These are phyloP conservation scores for Corythoichthys haematopterus DNA, from an alignment of 2,113 vertebrate genomes.

Conservation along the genomic window DNA sequence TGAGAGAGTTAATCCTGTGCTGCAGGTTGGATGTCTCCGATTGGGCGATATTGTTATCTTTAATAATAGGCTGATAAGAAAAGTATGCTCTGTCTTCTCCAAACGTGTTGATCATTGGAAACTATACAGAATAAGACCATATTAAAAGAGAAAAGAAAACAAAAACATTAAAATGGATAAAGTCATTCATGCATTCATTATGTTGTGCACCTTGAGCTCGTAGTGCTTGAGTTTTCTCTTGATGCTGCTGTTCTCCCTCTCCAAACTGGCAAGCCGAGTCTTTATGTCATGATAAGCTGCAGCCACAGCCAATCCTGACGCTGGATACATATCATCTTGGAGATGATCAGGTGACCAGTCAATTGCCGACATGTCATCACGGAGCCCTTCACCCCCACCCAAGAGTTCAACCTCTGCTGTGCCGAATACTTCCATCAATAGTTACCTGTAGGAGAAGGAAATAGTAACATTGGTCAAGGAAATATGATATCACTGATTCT, in stretches of 20 bases:
- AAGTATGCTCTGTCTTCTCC: slow-evolving; percentile 73
- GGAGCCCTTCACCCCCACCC: slow-evolving; percentile 76
- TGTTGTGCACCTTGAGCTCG: slow-evolving; percentile 75
- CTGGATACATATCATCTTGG: slow-evolving; percentile 79
- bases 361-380: slow-evolving; percentile 71
- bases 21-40: slow-evolving; percentile 80
- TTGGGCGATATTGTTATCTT: slow-evolving; percentile 78
- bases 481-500: too few species aligned
- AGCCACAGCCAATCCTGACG: slow-evolving; percentile 85
- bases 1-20: slow-evolving; percentile 81
- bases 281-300: slow-evolving; percentile 90
- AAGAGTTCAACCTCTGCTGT: slow-evolving; percentile 84
- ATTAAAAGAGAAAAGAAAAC: background rate
- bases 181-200: too few species aligned
- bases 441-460: slow-evolving; percentile 28
- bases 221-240: slow-evolving; percentile 83
- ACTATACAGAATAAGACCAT: slow-evolving; percentile 52
- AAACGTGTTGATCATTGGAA: slow-evolving; percentile 78
- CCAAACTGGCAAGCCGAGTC: slow-evolving; percentile 79
- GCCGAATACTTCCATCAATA: slow-evolving; percentile 84
- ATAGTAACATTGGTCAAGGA: background rate
- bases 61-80: slow-evolving; percentile 66
- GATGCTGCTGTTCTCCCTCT: slow-evolving; percentile 86
- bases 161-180: too few species aligned
- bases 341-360: slow-evolving; percentile 74